Evolutionary conservation across 2,888 invertebrate species (phyloP), one percentile per base, ranked within the genome.

Genomic region (Cosmopolites sordidus): DNA sequence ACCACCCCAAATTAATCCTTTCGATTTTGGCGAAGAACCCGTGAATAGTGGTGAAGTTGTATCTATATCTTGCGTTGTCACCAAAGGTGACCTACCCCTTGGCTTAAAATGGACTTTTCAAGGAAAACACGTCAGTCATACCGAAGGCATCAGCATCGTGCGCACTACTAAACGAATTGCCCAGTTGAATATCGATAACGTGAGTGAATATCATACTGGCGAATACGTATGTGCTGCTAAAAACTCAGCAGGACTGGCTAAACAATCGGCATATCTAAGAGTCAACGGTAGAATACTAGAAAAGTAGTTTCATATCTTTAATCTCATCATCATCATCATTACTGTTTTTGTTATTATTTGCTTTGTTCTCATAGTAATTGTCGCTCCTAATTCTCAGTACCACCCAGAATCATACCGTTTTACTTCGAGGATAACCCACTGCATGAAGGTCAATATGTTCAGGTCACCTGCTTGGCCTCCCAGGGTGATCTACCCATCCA

Each of bases 401-500:
- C 84, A 67, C 89, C 89, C 61, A 84, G 87, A 78, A 84, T 89
- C 67, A 83, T 84, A 65, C 83, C 86, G 58, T 89, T 89, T 68
- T 79, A 82, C 66, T 89, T 88, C 69, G 87, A 87, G 62, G 85
- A 86, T 59, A 85, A 84, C 64, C 81, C 83, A 44, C 76, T 82
- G 47, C 69, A 73, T 57, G 63, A 67, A 38, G 69, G 69, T 22
- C 69, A 69, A 48, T 69, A 67, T 30, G 60, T 60, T 5, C 64
- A 65, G 54, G 78, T 84, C 59, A 82, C 82, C 64, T 88, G 87
- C 73, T 83, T 82, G 48, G 81, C 85, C 60, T 78, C 83, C 60
- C 84, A 85, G 69, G 88, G 91, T 58, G 90, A 91, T 75, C 77
- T 86, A 63, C 90, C 90, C 9, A 77, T 91, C 54, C 81, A 79